phyloP scores from a whole-genome alignment of 1,140 invertebrate genomes.

The Trialeurodes vaporariorum region DNA sequence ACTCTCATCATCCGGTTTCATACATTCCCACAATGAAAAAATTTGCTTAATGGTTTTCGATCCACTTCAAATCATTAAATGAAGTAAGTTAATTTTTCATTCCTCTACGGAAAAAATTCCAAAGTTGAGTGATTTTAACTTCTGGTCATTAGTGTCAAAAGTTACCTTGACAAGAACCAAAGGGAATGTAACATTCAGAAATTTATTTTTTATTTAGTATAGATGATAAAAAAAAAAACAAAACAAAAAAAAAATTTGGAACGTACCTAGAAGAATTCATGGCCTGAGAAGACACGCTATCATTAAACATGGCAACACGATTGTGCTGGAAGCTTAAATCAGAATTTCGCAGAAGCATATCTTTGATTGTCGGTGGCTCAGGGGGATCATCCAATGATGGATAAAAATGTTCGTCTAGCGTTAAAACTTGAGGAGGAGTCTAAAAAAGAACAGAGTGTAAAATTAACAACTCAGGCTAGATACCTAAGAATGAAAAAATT shows the following conservation, averaged over 20 bases:
- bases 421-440: constrained; percentile 69
- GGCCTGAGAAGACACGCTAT: not conserved
- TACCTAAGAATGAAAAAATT: constrained; percentile 3
- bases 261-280: not conserved
- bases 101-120: too few relatives aligned
- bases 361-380: constrained; percentile 59
- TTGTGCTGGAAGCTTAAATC: not conserved
- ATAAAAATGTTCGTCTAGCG: constrained; percentile 66
- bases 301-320: not conserved
- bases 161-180: too few relatives aligned
- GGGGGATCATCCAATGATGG: constrained; percentile 56
- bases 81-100: too few relatives aligned
- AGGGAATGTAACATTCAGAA: too few relatives aligned
- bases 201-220: too few relatives aligned
- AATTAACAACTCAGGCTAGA: not conserved
- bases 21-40: too few relatives aligned
- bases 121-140: too few relatives aligned
- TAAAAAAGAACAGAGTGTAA: constrained; percentile 33
- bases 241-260: not conserved
- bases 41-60: too few relatives aligned
- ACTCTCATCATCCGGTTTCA: too few relatives aligned
- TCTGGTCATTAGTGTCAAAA: too few relatives aligned
- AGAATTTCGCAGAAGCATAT: constrained; percentile 52
- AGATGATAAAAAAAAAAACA: not conserved
- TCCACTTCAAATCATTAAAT: too few relatives aligned